Base-by-base conservation (phyloP, 1,140 invertebrate genomes). In the Babylonia areolata region DNA sequence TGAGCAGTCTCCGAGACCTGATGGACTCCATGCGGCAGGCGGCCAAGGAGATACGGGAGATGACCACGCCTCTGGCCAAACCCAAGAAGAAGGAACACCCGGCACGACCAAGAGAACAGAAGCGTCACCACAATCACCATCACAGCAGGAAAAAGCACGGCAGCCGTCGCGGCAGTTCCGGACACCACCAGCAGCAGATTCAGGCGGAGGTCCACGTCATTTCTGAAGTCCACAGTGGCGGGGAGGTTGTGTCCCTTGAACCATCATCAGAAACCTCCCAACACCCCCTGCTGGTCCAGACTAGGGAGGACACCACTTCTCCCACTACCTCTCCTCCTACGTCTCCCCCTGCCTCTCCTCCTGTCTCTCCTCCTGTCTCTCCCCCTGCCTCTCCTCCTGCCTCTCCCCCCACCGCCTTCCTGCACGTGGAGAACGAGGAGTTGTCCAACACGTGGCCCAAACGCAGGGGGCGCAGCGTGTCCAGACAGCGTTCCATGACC, bases 141-240 rank as follows among this genome's bases (percentile, higher is more conserved):
- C n/a, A n/a, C n/a, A n/a, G n/a, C n/a, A n/a, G n/a, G n/a, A 40
- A 58, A 42, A n/a, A n/a, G 12, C 42, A 84, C 11, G 15, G 40
- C 3, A 12, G 54, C 58, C 54, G 54, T 31, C 81, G 81, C 33
- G 37, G 82, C 20, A 33, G 28, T n/a, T 71, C 64, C 0, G 82
- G 82, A 6, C 64, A 84, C n/a, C 35, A 37, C 75, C 80, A 54
- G 42, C 81, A 83, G 35, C 82, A 84, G 40, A 73, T 84, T 39
- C 58, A 84, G 82, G 82, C 82, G 23, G 82, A 84, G 40, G 33
- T 84, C 23, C 82, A 84, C 82, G 64, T 84, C 82, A 84, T 84
- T 40, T 84, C 82, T 2, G 82, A 84, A 37, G 39, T 40, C 82
- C 71, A 42, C n/a, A n/a, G n/a, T n/a, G n/a, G n/a, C 64, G 64